Percentiles rank a stretch among this genome's conserved stretches.
Evolutionary conservation across 2,888 invertebrate species (phyloP).

Genomic region (Sylvicola fuscatus): DNA sequence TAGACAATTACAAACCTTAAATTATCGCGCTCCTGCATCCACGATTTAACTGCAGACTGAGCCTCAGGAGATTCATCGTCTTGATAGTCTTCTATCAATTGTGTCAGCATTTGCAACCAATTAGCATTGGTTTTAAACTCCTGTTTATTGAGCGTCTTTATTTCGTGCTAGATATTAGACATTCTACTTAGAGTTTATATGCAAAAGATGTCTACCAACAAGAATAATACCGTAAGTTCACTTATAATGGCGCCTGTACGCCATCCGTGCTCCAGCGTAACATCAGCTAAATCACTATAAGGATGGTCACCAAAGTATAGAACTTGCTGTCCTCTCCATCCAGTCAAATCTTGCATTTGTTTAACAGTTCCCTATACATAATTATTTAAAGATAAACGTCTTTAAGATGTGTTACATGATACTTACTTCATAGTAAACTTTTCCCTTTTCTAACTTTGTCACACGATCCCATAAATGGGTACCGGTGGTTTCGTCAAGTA

Average conservation of each 20-base stretch:
- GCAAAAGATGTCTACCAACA: neutral
- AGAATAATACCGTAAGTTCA: slow-evolving; percentile 59
- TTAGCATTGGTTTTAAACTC: slow-evolving; percentile 75
- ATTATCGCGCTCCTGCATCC: slow-evolving; percentile 64
- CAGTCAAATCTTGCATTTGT: slow-evolving; percentile 77
- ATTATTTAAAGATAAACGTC: slow-evolving; percentile 2
- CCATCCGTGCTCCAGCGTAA: slow-evolving; percentile 92
- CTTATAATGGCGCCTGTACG: slow-evolving; percentile 93
- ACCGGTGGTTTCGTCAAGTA: slow-evolving; percentile 62
- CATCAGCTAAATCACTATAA: slow-evolving; percentile 90
- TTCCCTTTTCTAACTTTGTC: slow-evolving; percentile 61
- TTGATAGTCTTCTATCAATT: slow-evolving; percentile 76
- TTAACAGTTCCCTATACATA: slow-evolving; percentile 67
- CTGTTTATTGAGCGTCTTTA: slow-evolving; percentile 61
- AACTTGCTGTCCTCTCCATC: slow-evolving; percentile 82
- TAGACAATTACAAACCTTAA: slow-evolving; percentile 40
- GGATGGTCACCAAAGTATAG: slow-evolving; percentile 97
- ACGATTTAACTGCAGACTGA: slow-evolving; percentile 40
- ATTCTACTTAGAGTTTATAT: too few relatives aligned
- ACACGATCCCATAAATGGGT: slow-evolving; percentile 86
- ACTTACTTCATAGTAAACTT: slow-evolving; percentile 76
- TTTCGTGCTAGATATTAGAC: slow-evolving; percentile 50
- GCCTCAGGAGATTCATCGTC: slow-evolving; percentile 52
- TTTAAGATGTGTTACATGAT: neutral
- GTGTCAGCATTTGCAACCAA: slow-evolving; percentile 82